A percentile compares a stretch with the other conserved stretches of the same genome.
These are phyloP conservation scores for Reticulitermes lucifugus DNA, from an alignment of 2,888 invertebrate species.

Conservation along the genomic window DNA sequence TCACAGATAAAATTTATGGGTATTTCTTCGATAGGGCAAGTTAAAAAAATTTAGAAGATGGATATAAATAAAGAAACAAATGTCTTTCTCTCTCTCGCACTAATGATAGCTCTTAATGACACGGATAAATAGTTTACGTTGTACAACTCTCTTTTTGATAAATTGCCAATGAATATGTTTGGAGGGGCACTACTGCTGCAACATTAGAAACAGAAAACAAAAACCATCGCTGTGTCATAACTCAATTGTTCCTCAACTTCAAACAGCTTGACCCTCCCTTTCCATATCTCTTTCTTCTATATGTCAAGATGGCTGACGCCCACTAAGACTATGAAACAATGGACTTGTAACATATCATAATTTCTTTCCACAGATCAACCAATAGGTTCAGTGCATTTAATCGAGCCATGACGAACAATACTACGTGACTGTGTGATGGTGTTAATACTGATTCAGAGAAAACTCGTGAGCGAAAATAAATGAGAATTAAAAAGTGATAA, in stretches of 20 bases:
- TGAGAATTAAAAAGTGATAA: not conserved
- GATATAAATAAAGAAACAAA: constrained; percentile 45
- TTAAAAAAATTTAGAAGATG: constrained; percentile 34
- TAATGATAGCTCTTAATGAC: constrained; percentile 53
- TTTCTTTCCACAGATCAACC: constrained; percentile 39
- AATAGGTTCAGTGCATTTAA: constrained; percentile 48
- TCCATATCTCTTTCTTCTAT: constrained; percentile 51
- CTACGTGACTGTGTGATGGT: not conserved
- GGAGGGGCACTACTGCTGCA: constrained; percentile 30
- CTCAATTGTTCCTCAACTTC: constrained; percentile 49
- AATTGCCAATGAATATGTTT: constrained; percentile 45
- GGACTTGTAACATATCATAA: constrained; percentile 41
- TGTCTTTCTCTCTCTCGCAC: constrained; percentile 49
- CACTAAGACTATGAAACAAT: constrained; percentile 50
- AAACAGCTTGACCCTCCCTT: constrained; percentile 49
- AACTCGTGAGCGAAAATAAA: constrained; percentile 22
- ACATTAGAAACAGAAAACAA: constrained; percentile 26
- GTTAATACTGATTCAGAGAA: not conserved
- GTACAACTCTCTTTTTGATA: constrained; percentile 42
- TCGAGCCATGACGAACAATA: constrained; percentile 37
- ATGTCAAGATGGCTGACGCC: constrained; percentile 52
- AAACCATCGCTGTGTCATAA: constrained; percentile 49
- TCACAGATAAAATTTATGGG: constrained; percentile 41
- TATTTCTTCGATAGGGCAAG: constrained; percentile 29
- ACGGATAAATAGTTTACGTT: constrained; percentile 51